Evolutionary conservation across 1,140 invertebrate genomes (phyloP).

Genomic region (Steinernema feltiae): DNA sequence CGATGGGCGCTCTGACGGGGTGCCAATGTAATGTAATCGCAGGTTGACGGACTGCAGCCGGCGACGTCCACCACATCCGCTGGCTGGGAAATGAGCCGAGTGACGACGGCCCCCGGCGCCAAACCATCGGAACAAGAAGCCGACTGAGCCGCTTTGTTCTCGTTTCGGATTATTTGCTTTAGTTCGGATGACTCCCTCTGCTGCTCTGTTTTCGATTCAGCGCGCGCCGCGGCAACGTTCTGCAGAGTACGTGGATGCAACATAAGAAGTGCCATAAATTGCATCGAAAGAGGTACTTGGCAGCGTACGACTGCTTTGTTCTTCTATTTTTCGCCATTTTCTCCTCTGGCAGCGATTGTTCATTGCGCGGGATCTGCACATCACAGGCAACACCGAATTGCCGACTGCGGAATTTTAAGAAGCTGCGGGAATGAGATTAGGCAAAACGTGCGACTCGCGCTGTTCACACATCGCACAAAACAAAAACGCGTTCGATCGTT

Average conservation of each 20-base stretch:
- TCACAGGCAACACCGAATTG: background rate
- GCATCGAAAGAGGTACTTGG: background rate
- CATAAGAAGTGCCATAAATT: conserved; percentile 1
- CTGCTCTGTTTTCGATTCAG: background rate
- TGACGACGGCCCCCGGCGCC: no score
- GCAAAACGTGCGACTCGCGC: no score
- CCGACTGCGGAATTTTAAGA: background rate
- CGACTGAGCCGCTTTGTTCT: no score
- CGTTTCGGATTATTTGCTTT: background rate
- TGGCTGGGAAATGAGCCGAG: background rate
- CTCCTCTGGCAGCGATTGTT: background rate
- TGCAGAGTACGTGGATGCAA: background rate
- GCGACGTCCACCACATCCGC: background rate
- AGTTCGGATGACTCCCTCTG: background rate
- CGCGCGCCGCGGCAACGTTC: no score
- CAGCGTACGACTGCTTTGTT: background rate
- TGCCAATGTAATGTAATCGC: conserved; percentile 12
- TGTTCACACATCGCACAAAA: no score
- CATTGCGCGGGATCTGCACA: background rate
- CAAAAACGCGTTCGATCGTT: background rate
- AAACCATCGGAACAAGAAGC: no score
- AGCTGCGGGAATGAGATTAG: background rate
- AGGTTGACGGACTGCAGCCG: background rate
- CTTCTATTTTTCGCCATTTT: background rate
- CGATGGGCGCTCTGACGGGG: background rate